These are phyloP conservation scores for Hyperoplus lanceolatus DNA, from an alignment of 2,797 vertebrate species.

Conservation along the genomic window DNA sequence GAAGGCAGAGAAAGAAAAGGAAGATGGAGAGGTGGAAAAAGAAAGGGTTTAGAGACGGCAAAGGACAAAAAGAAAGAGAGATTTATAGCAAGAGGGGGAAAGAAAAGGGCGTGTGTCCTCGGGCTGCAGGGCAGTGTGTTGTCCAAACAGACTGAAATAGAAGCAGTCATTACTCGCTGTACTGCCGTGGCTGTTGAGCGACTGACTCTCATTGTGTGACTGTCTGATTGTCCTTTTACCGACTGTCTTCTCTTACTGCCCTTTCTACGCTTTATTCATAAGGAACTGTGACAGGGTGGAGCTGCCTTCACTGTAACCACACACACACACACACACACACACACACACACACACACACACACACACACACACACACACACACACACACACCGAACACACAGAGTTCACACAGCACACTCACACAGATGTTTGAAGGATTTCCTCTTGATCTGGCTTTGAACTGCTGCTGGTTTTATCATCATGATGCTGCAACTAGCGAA, in stretches of 20 bases:
- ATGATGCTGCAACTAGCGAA: constrained; percentile 14
- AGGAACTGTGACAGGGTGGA: constrained; percentile 71
- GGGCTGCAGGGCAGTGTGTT: constrained; percentile 40
- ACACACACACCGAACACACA: too few relatives aligned
- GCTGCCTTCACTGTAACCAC: constrained; percentile 60
- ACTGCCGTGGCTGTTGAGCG: constrained; percentile 35
- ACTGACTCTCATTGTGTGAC: neutral
- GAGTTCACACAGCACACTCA: too few relatives aligned
- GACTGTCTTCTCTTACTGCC: neutral
- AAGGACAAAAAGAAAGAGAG: neutral
- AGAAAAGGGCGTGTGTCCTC: constrained; percentile 36
- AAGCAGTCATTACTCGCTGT: constrained; percentile 63
- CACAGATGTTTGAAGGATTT: neutral
- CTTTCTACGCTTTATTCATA: constrained; percentile 17
- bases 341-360: neutral
- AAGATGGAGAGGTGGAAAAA: neutral
- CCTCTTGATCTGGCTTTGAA: constrained; percentile 19
- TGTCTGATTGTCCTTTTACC: neutral
- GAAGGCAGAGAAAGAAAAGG: neutral
- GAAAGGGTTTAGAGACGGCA: constrained; percentile 5
- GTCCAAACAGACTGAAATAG: constrained; percentile 72
- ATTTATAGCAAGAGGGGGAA: constrained; percentile 3
- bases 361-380: too few relatives aligned
- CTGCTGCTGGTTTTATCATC: neutral
- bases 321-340: constrained; percentile 35